phyloP scores from a whole-genome alignment of 2,888 invertebrate genomes.

The Orgyia antiqua region DNA sequence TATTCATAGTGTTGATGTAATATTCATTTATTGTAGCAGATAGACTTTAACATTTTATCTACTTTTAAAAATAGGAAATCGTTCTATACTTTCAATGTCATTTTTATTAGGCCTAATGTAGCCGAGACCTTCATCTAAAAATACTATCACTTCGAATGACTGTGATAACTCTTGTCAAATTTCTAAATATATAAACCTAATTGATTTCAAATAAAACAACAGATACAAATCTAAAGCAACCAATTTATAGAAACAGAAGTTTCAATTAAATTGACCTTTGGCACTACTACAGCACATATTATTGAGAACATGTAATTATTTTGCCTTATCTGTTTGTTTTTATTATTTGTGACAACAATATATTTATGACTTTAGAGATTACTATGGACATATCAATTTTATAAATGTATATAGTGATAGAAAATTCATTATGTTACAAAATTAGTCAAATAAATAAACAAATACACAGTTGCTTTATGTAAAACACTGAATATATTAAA shows the following conservation, averaged over 20 bases:
- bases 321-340: background rate
- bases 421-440: no score
- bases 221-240: constrained; percentile 15
- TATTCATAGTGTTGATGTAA: no score
- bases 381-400: no score
- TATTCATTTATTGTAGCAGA: no score
- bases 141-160: constrained; percentile 42
- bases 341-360: background rate
- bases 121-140: constrained; percentile 71
- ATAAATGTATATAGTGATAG: no score
- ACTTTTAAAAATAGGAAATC: no score
- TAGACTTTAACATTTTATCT: no score
- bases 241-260: constrained; percentile 14
- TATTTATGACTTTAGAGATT: no score
- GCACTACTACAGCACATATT: background rate
- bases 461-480: no score
- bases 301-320: background rate
- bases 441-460: no score
- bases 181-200: constrained; percentile 14
- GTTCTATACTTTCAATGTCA: constrained; percentile 46
- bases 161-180: constrained; percentile 28
- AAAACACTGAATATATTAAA: no score
- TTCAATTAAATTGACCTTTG: no score
- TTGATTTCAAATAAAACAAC: background rate
- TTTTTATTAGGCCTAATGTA: constrained; percentile 42